Percentiles rank a stretch among this genome's conserved stretches.
Evolutionary conservation across 2,888 invertebrate genomes (phyloP).

Genomic region (Drosophila siamana): DNA sequence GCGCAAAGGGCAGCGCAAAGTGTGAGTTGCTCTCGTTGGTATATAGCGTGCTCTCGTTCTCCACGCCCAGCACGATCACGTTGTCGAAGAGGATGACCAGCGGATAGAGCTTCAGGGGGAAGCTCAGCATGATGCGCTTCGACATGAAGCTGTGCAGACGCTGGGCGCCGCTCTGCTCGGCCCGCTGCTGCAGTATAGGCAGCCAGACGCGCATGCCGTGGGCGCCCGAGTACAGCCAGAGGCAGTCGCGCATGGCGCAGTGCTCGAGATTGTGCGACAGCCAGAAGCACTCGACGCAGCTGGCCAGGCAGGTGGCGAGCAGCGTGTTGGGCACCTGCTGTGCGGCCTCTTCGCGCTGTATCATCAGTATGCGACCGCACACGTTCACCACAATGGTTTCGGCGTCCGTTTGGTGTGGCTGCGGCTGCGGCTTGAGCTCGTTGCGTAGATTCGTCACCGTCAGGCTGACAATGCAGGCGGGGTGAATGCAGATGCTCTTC

Average conservation of each 20-base stretch:
- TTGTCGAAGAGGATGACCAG: slow-evolving; percentile 98
- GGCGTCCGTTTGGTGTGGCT: slow-evolving; percentile 59
- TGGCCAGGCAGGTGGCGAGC: slow-evolving; percentile 94
- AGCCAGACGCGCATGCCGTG: slow-evolving; percentile 99
- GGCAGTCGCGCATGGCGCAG: slow-evolving; percentile 96
- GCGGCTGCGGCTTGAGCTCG: slow-evolving; percentile 85
- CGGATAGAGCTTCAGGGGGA: slow-evolving; percentile 97
- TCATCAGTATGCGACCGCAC: slow-evolving; percentile 97
- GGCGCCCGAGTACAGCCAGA: slow-evolving; percentile 99
- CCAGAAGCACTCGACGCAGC: slow-evolving; percentile 99
- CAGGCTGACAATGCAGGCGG: slow-evolving; percentile 97
- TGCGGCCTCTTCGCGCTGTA: slow-evolving; percentile 89
- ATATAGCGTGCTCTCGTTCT: slow-evolving; percentile 95
- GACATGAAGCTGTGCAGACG: slow-evolving; percentile 97
- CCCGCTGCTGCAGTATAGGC: slow-evolving; percentile 92
- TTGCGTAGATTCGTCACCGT: slow-evolving; percentile 95
- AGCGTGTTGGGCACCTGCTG: slow-evolving; percentile 85
- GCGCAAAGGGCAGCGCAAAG: slow-evolving; percentile 94
- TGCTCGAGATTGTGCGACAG: slow-evolving; percentile 88
- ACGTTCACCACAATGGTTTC: slow-evolving; percentile 96
- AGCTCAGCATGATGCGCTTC: slow-evolving; percentile 99
- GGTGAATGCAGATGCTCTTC: slow-evolving; percentile 96
- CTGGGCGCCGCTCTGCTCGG: slow-evolving; percentile 87
- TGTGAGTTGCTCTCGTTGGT: slow-evolving; percentile 93
- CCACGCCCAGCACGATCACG: slow-evolving; percentile 97